A percentile compares a stretch with the other conserved stretches of the same genome.
phyloP scores from a whole-genome alignment of 2,113 vertebrate genomes.

The Octodon degus region DNA sequence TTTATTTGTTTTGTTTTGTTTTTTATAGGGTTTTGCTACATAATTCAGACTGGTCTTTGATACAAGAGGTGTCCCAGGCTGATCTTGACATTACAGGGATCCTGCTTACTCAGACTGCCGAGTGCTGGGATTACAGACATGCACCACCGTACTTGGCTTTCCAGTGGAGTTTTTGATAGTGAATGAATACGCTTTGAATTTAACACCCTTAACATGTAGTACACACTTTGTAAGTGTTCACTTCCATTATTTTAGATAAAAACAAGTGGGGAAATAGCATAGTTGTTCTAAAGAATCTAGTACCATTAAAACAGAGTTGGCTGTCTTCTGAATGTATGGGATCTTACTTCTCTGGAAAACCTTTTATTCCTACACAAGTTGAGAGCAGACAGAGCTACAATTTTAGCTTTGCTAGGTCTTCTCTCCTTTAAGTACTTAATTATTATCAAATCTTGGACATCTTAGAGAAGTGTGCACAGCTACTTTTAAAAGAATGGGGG shows the following conservation, averaged over 20 bases:
- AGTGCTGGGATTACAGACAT: no score
- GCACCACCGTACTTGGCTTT: no score
- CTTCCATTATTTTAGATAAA: background rate
- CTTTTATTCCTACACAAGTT: background rate
- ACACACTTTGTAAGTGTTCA: background rate
- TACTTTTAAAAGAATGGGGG: background rate
- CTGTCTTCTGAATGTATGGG: background rate
- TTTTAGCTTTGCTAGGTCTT: slow-evolving; percentile 12
- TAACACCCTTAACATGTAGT: no score
- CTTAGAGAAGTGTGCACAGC: background rate
- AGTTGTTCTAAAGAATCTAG: background rate
- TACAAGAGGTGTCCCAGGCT: no score
- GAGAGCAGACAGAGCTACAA: background rate
- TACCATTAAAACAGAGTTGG: background rate
- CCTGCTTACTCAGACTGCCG: no score
- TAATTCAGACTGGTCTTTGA: no score
- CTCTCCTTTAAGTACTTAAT: background rate
- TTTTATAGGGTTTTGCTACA: background rate
- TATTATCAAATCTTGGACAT: background rate
- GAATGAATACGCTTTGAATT: no score
- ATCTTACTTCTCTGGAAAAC: background rate
- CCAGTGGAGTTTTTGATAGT: no score
- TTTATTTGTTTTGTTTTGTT: background rate
- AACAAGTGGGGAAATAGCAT: background rate
- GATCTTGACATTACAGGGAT: no score